A percentile compares a stretch with the other conserved stretches of the same genome.
Conservation (phyloP, 2,113 vertebrate genomes). For the Microtus richardsoni region DNA sequence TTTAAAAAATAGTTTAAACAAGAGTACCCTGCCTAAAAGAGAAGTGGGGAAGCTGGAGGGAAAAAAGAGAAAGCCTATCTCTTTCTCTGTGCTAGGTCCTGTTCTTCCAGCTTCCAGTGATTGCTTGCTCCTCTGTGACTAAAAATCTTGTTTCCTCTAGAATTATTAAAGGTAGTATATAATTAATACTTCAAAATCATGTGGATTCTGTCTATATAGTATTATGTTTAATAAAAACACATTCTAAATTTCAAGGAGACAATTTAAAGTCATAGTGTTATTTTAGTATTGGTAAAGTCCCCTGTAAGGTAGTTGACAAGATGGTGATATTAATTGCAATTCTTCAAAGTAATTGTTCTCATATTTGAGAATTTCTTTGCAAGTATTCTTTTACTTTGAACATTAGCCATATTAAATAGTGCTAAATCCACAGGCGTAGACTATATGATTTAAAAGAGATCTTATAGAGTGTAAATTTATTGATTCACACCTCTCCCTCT, state of each 20-base stretch:
- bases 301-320: not conserved
- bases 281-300: slow-evolving; percentile 30
- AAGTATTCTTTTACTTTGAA: not conserved
- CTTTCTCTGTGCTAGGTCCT: not conserved
- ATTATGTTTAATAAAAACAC: slow-evolving; percentile 31
- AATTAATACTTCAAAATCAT: slow-evolving; percentile 22
- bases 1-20: too few relatives aligned
- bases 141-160: not conserved
- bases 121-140: not conserved
- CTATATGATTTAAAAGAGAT: slow-evolving; percentile 34
- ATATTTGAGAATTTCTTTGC: not conserved
- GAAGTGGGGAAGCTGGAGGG: not conserved
- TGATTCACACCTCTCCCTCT: not conserved
- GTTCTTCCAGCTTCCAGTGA: not conserved
- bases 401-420: slow-evolving; percentile 1
- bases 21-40: not conserved
- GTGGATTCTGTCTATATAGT: slow-evolving; percentile 1
- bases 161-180: not conserved
- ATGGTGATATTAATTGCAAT: not conserved
- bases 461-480: not conserved
- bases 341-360: slow-evolving; percentile 8
- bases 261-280: slow-evolving; percentile 26
- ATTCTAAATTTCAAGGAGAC: not conserved
- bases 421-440: slow-evolving; percentile 3
- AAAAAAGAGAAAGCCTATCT: too few relatives aligned